These are phyloP conservation scores for Melanotaenia trifasciata DNA, from an alignment of 2,797 vertebrate genomes.

Conservation along the genomic window DNA sequence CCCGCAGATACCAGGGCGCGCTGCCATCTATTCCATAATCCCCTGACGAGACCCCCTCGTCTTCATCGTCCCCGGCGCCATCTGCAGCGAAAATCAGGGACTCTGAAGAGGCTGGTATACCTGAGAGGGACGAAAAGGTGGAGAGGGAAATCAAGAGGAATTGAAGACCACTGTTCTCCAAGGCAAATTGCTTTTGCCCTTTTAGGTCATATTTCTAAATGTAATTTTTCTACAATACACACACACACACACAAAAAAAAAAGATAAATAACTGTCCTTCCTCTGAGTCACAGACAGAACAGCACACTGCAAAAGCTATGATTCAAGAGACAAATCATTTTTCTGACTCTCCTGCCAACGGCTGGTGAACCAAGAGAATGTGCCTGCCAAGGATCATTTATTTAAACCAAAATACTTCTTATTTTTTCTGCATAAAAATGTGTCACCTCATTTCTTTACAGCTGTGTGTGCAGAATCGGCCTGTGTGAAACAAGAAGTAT, in stretches of 20 bases:
- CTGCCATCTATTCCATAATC: conserved; percentile 90
- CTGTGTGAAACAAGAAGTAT: conserved; percentile 5
- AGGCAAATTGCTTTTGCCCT: not conserved
- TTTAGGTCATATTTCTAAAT: conserved; percentile 31
- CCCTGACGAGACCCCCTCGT: conserved; percentile 90
- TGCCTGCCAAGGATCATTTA: conserved; percentile 59
- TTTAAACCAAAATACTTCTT: conserved; percentile 46
- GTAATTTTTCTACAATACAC: not conserved
- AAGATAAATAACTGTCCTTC: not conserved
- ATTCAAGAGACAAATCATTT: conserved; percentile 39
- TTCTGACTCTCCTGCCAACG: conserved; percentile 32
- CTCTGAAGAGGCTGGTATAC: conserved; percentile 91
- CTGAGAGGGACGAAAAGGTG: conserved; percentile 65
- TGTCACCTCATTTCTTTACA: conserved; percentile 52
- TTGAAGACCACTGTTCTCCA: conserved; percentile 15
- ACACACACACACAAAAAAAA: conserved; percentile 5
- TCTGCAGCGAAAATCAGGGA: conserved; percentile 94
- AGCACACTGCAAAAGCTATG: conserved; percentile 39
- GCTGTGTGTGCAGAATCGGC: not conserved
- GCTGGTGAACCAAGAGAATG: conserved; percentile 46
- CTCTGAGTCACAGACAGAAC: conserved; percentile 16
- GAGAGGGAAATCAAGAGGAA: conserved; percentile 34
- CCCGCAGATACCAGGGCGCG: conserved; percentile 96
- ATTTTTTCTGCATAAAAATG: conserved; percentile 36
- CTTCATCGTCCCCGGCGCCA: conserved; percentile 88